Base-by-base conservation (phyloP, 2,113 vertebrate genomes). In the Reinhardtius hippoglossoides region DNA sequence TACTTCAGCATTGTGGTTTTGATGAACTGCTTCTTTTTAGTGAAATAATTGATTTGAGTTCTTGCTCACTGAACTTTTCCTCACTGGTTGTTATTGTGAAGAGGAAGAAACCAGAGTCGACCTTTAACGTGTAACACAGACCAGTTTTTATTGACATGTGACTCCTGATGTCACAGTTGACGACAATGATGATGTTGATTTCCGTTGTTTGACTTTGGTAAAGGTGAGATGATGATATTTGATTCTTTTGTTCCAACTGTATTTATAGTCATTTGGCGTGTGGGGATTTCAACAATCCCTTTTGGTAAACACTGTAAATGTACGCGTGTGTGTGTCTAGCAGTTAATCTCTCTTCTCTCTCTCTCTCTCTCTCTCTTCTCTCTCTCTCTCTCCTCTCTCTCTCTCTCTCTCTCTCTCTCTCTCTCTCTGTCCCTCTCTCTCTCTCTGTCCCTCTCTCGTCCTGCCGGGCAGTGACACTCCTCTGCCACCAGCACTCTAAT, bases 401-500 rank as follows among this genome's bases (percentile, higher is more conserved):
- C 44, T 46, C 44, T 15, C 61, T 27, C 44, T 40, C 57, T 54
- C 60, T 46, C 69, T 67, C 50, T 63, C 46, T 58, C 63, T 58
- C 67, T 69, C 71, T 60, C 76, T 70, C 66, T 60, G 23, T 75
- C 65, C 62, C 18, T 62, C 62, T 24, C 66, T 26, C 66, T 35
- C 31, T 81, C 46, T 65, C 9, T 64, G 54, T 21, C 54, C 13
- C 73, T 65, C 71, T 71, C 61, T 58, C 61, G 37, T 26, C 37
- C 62, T 57, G 72, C 82, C 78, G 85, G 85, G 15, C 88, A 83
- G 82, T 86, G 87, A 87, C 91, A 90, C 89, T 91, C 90, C 91
- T 92, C 87, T 91, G 90, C 91, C 91, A 93, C 92, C 92, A 93
- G 90, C 89, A 69, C 88, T 90, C 88, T 91, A 93, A 93, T 93